A percentile compares a stretch with the other conserved stretches of the same genome.
These are phyloP conservation scores for Potamilus streckersoni DNA, from an alignment of 1,140 invertebrate species.

Conservation along the genomic window DNA sequence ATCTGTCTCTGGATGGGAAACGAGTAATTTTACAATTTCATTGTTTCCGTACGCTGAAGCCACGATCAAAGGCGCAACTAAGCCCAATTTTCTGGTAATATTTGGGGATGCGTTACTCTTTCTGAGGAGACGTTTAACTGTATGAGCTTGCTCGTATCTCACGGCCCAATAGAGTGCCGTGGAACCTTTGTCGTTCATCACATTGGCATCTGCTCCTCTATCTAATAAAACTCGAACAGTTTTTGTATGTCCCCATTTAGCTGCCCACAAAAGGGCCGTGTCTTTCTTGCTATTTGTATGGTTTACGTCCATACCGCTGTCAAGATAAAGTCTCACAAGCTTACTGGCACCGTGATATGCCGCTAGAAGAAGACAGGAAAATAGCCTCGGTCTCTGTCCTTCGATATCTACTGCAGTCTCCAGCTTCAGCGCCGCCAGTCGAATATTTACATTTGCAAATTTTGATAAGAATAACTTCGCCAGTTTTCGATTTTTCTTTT, in stretches of 20 bases:
- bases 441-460: conserved; percentile 23
- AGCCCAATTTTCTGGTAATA: conserved; percentile 52
- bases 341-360: conserved; percentile 52
- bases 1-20: conserved; percentile 51
- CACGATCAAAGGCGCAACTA: conserved; percentile 58
- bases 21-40: conserved; percentile 51
- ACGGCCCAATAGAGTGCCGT: conserved; percentile 65
- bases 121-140: conserved; percentile 45
- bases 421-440: conserved; percentile 36
- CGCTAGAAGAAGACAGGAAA: conserved; percentile 58
- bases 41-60: conserved; percentile 56
- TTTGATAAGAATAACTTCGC: conserved; percentile 40
- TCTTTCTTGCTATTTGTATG: conserved; percentile 57
- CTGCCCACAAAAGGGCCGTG: conserved; percentile 61
- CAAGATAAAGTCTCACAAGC: conserved; percentile 46
- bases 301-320: conserved; percentile 49
- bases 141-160: conserved; percentile 52
- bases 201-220: conserved; percentile 41
- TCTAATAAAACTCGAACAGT: conserved; percentile 39
- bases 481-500: conserved; percentile 41
- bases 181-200: conserved; percentile 64
- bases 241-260: conserved; percentile 50
- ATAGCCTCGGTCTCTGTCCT: conserved; percentile 58
- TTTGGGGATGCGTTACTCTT: conserved; percentile 52
- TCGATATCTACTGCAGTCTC: conserved; percentile 55